Base-by-base conservation (phyloP, 2,888 invertebrate genomes). In the Hybos culiciformis region DNA sequence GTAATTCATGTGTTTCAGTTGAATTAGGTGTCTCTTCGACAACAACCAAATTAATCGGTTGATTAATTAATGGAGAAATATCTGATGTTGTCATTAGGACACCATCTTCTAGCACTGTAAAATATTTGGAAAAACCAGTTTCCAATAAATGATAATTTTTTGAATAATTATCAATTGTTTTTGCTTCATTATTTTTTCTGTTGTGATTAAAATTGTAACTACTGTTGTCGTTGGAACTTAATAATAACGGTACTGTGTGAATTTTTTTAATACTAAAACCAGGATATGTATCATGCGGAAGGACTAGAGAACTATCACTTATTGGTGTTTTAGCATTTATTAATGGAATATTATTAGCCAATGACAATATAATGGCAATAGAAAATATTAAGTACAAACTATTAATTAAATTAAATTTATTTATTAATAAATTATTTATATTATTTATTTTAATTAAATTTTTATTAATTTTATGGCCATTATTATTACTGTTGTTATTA, bases 61-160 rank as follows among this genome's bases (percentile, higher is more conserved):
- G 76, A 61, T 88, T 81, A 46, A 87, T 77, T 47, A 91, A 68
- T 12, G 87, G 84, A 41, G 80, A 77, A 33, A 91, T 73, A 59
- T 88, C 86, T 31, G 85, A 79, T 20, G 87, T 90, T 37, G 90
- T 90, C 88, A 91, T 92, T 44, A 92, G 79, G 44, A 88, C 76
- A 41, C 91, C 91, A 63, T 88, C 83, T 51, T 82, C 80, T 44
- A 91, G 74, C 51, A 91, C 80, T 9, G 91, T 83, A 66, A 92
- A 91, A 66, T 81, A 90, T 52, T 84, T 78, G 37, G 83, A 81
- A 62, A 78, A 85, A 50, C 82, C 84, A 39, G 83, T 84, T 57
- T 87, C 83, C 56, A 86, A 67, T 51, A 83, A 70, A 50, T 73
- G 75, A 60, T 75, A 81, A 49, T 73, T 72, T 9, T 73, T 71